Evolutionary conservation across 2,888 invertebrate species (phyloP).

Genomic region (Orthosia gracilis): DNA sequence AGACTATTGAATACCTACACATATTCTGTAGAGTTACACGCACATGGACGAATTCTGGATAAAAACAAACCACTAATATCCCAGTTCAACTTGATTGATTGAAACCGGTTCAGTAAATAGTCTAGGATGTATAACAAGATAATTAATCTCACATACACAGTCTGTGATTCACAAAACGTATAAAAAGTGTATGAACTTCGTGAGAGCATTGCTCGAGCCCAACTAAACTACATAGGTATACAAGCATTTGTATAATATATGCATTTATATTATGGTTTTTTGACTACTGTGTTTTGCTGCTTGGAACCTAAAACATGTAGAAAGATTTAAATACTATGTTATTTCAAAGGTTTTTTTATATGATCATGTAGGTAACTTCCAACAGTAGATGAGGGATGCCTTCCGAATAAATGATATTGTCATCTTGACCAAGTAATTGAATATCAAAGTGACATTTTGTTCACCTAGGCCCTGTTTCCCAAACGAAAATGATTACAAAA

Average conservation of each 20-base stretch:
- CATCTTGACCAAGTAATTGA: too few relatives aligned
- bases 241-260: not conserved
- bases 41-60: not conserved
- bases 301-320: not conserved
- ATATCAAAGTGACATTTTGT: too few relatives aligned
- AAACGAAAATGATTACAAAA: too few relatives aligned
- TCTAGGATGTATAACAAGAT: constrained; percentile 1
- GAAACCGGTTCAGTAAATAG: constrained; percentile 12
- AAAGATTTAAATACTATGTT: too few relatives aligned
- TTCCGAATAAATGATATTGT: too few relatives aligned
- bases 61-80: not conserved
- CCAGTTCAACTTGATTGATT: not conserved
- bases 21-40: not conserved
- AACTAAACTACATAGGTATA: too few relatives aligned
- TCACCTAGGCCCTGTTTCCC: too few relatives aligned
- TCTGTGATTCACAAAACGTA: constrained; percentile 27
- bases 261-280: not conserved
- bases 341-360: too few relatives aligned
- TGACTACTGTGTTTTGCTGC: not conserved
- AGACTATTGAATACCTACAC: too few relatives aligned
- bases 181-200: constrained; percentile 10
- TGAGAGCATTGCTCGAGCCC: constrained; percentile 32
- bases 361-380: too few relatives aligned
- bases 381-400: too few relatives aligned
- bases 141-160: constrained; percentile 22